A percentile compares a stretch with the other conserved stretches of the same genome.
phyloP scores from a whole-genome alignment of 2,797 vertebrate species.

The Cyprinodon diabolis region DNA sequence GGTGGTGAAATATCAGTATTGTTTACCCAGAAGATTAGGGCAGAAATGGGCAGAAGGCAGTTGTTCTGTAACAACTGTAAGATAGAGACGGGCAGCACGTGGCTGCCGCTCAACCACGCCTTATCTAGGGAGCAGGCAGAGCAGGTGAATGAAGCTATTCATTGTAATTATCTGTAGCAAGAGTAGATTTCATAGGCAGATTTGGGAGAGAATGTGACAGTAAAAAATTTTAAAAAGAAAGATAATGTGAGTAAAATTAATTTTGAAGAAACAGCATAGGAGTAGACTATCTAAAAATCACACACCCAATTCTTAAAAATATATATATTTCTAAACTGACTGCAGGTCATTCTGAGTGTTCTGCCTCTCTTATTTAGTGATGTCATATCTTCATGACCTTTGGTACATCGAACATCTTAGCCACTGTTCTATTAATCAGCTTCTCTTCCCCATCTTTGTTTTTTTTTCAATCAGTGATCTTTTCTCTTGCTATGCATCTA shows the following conservation, averaged over 20 bases:
- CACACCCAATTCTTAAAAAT: conserved; percentile 15
- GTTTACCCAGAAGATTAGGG: conserved; percentile 99
- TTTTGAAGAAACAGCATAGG: conserved; percentile 4
- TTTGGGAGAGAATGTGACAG: conserved; percentile 51
- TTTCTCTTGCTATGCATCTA: conserved; percentile 62
- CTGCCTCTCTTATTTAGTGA: conserved; percentile 62
- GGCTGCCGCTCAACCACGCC: conserved; percentile 66
- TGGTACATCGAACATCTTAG: conserved; percentile 69
- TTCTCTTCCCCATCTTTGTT: conserved; percentile 63
- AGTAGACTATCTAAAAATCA: conserved; percentile 27
- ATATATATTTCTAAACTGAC: conserved; percentile 3
- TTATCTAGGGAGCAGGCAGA: conserved; percentile 91
- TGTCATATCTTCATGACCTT: conserved; percentile 72
- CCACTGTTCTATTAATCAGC: conserved; percentile 72
- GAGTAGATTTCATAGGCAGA: conserved; percentile 93
- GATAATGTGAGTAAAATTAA: conserved; percentile 11
- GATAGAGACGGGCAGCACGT: conserved; percentile 82
- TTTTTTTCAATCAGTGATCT: conserved; percentile 73
- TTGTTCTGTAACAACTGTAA: conserved; percentile 98
- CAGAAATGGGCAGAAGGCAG: conserved; percentile 97
- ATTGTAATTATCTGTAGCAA: conserved; percentile 95
- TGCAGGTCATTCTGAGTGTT: conserved; percentile 50
- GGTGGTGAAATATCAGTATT: conserved; percentile 98
- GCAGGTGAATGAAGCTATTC: conserved; percentile 96
- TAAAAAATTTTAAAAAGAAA: conserved; percentile 33